Base-by-base conservation (phyloP, 2,113 vertebrate species). In the Ondatra zibethicus region DNA sequence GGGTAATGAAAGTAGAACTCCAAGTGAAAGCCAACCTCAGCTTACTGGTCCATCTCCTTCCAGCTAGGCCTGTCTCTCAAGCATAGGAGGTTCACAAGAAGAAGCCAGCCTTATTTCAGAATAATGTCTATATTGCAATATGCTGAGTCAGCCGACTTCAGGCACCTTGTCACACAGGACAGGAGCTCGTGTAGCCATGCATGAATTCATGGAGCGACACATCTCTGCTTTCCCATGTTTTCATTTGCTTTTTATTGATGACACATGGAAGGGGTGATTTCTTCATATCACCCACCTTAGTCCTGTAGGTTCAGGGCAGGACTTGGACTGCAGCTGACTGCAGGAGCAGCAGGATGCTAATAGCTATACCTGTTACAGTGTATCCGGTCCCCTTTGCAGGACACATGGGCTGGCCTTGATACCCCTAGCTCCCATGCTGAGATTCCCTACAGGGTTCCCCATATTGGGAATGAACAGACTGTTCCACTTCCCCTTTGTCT, bases 201-300 rank as follows among this genome's bases (percentile, higher is more conserved):
- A 33, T 8, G 36, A 55, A 47, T 6, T 1, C 6, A 91, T 3
- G 72, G 7, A 58, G n/a, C 36, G 9, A 58, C 8, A 0, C 0
- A 1, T 42, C 50, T 50, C 50, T 66, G 29, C 25, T 36, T 77
- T 75, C 27, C 11, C 0, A 0, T 0, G 42, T 33, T 65, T 52
- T 61, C 6, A 12, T 50, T 23, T 73, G 66, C 52, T 73, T 86
- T 29, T 65, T 23, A 33, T 42, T 12, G 47, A n/a, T 63, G 70
- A 75, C 36, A 45, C 0, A 0, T 17, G 73, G 66, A 29, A 13
- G 0, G 0, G 9, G 25, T 10, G 31, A 45, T 13, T 45, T 29
- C 36, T 7, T 3, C 0, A 0, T 5, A 4, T 45, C 50, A 21
- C 0, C 12, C n/a, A 36, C 58, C 55, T 93, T 36, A 63, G 72